Evolutionary conservation across 2,113 vertebrate species (phyloP).

Genomic region (Gymnocephalus cernua): DNA sequence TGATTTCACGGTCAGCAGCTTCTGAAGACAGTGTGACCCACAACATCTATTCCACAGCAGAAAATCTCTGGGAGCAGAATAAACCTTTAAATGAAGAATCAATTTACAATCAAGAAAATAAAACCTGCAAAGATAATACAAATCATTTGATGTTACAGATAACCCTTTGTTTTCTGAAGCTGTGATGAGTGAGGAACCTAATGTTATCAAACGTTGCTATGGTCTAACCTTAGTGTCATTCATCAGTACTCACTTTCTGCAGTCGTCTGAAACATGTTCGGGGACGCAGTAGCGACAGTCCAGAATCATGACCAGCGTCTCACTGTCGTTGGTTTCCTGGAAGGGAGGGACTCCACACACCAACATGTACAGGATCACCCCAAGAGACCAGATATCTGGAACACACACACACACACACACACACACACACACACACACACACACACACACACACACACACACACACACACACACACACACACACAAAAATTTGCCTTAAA

Average conservation of each 20-base stretch:
- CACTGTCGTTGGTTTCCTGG: slow-evolving; percentile 93
- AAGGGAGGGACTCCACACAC: slow-evolving; percentile 91
- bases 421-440: not conserved
- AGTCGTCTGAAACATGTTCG: slow-evolving; percentile 83
- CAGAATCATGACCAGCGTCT: slow-evolving; percentile 94
- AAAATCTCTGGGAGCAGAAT: not conserved
- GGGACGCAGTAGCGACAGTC: slow-evolving; percentile 90
- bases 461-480: too few species aligned
- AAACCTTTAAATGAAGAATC: not conserved
- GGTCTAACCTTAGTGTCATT: not conserved
- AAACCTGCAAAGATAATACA: not conserved
- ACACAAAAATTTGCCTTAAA: slow-evolving; percentile 30
- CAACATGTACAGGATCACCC: slow-evolving; percentile 93
- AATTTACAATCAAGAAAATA: not conserved
- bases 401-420: slow-evolving; percentile 56
- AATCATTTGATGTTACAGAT: not conserved
- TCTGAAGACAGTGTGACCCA: slow-evolving; percentile 5
- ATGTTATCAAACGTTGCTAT: too few species aligned
- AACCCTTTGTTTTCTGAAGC: not conserved
- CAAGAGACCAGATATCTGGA: slow-evolving; percentile 92
- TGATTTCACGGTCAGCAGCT: slow-evolving; percentile 55
- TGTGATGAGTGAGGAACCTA: not conserved
- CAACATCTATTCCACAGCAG: slow-evolving; percentile 6
- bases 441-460: too few species aligned
- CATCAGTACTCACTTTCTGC: slow-evolving; percentile 85